Evolutionary conservation across 1,140 invertebrate genomes (phyloP).

Genomic region (Ostrea denselamellosa): DNA sequence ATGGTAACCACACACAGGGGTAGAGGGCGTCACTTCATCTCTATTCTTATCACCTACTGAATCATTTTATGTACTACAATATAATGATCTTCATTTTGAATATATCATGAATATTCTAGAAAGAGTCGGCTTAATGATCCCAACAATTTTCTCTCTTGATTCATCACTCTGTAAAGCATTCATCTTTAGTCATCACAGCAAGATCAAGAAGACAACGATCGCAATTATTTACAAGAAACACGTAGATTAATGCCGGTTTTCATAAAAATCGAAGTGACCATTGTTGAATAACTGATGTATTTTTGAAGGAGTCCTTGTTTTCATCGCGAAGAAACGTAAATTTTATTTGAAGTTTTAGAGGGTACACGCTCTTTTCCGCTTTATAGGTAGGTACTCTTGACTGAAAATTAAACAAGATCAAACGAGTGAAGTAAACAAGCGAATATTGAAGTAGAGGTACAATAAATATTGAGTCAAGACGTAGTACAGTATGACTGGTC

Average conservation of each 20-base stretch:
- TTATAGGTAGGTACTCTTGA: slow-evolving; percentile 5
- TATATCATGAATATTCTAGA: not conserved
- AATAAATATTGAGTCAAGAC: slow-evolving; percentile 27
- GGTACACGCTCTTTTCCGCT: not conserved
- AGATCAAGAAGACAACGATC: not conserved
- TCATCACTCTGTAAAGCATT: not conserved
- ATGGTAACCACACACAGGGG: not conserved
- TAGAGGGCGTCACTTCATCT: not conserved
- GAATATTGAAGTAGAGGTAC: slow-evolving; percentile 21
- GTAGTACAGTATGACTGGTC: not conserved
- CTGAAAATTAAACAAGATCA: slow-evolving; percentile 26
- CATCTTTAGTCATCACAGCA: not conserved
- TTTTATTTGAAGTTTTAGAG: not conserved
- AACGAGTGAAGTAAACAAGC: slow-evolving; percentile 27
- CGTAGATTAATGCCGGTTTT: not conserved
- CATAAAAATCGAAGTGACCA: not conserved
- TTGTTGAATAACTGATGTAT: not conserved
- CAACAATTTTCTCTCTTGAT: not conserved
- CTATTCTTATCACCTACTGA: slow-evolving; percentile 27
- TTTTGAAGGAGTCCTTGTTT: not conserved
- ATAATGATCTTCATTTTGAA: not conserved
- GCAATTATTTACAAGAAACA: not conserved
- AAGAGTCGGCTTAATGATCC: not conserved
- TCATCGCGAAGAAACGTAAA: not conserved
- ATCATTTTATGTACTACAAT: slow-evolving; percentile 24